phyloP scores from a whole-genome alignment of 2,113 vertebrate genomes.

The Archocentrus centrarchus region DNA sequence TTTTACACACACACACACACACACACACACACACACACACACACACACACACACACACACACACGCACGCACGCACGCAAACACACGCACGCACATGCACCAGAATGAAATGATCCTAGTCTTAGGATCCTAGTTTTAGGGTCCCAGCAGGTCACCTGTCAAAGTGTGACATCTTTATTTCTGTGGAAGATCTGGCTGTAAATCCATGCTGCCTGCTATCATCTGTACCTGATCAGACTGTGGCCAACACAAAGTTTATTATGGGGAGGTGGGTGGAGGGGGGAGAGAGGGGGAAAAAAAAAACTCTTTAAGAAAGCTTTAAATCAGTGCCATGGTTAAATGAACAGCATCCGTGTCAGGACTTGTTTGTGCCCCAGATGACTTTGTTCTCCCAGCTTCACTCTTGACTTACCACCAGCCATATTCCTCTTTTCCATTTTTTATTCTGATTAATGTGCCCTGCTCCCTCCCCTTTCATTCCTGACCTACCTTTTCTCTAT shows the following conservation, averaged over 20 bases:
- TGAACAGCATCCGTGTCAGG: slow-evolving; percentile 50
- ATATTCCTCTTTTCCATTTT: slow-evolving; percentile 41
- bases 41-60: neutral
- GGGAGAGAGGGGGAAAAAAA: neutral
- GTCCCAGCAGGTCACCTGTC: slow-evolving; percentile 78
- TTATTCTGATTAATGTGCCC: slow-evolving; percentile 65
- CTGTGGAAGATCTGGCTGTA: slow-evolving; percentile 61
- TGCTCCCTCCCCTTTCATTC: slow-evolving; percentile 21
- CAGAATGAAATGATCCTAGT: slow-evolving; percentile 61
- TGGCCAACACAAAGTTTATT: slow-evolving; percentile 61
- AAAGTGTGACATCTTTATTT: slow-evolving; percentile 81
- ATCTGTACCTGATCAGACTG: slow-evolving; percentile 75
- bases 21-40: neutral
- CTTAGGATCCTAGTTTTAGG: slow-evolving; percentile 71
- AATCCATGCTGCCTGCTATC: slow-evolving; percentile 73
- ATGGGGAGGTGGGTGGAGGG: neutral
- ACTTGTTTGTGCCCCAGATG: slow-evolving; percentile 66
- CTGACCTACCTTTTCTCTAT: slow-evolving; percentile 23
- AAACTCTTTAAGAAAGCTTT: slow-evolving; percentile 56
- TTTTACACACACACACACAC: neutral
- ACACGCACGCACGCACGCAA: slow-evolving; percentile 8
- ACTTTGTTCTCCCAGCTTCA: slow-evolving; percentile 50
- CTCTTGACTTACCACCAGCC: slow-evolving; percentile 40
- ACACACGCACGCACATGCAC: slow-evolving; percentile 20
- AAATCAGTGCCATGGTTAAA: slow-evolving; percentile 70